Base-by-base conservation (phyloP, 2,888 invertebrate genomes). In the Anorthoa munda region DNA sequence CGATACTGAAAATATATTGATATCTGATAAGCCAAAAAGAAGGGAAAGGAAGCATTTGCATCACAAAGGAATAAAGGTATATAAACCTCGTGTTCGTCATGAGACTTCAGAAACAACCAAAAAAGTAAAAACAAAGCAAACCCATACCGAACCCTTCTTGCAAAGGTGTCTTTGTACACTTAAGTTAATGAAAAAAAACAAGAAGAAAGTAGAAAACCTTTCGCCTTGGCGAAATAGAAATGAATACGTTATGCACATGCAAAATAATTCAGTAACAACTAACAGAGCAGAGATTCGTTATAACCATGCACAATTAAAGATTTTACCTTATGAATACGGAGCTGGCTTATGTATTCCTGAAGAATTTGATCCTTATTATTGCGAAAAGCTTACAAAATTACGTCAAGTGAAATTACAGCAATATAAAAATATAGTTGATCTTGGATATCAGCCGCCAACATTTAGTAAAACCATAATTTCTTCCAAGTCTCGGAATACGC, bases 301-400 rank as follows among this genome's bases (percentile, higher is more conserved):
- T 63, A 66, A 73, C n/a, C n/a, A 45, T 46, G 45, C 50, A 23
- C 58, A 59, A 51, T 63, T 64, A 18, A 67, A 60, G n/a, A 12
- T 39, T 72, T 66, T 70, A 79, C 84, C 84, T n/a, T 81, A 81
- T 53, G 75, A 86, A 75, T 91, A 86, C 81, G 81, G 50, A 21
- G 21, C 55, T 2, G 15, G 45, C 15, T 45, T 39, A 48, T 50
- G 26, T 45, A 9, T 9, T 39, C 4, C 45, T 58, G 39, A 39
- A 39, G 39, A 39, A 39, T 39, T 39, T 39, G 53, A 61, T 81
- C 60, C 46, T 21, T 56, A 48, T 59, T 53, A 51, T 55, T 51
- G 39, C 15, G 46, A 66, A 55, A 76, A 66, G 1, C 11, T 50
- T 23, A 23, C 26, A 31, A 53, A 53, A 26, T 66, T 59, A 5